Evolutionary conservation across 2,797 vertebrate genomes (phyloP).

Genomic region (Micromesistius poutassou): DNA sequence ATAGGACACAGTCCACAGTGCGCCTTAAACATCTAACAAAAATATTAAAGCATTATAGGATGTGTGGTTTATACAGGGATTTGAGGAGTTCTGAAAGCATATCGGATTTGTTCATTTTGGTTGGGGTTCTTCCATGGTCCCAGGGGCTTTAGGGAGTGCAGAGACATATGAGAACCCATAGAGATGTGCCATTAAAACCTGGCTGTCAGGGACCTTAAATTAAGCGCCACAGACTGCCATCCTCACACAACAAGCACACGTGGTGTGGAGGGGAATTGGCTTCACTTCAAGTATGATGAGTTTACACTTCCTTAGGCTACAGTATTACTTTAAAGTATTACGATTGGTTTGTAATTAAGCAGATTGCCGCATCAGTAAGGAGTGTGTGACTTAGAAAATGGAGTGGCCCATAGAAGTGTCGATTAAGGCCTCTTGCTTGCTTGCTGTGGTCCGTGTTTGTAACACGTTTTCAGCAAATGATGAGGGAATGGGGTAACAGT

Average conservation of each 20-base stretch:
- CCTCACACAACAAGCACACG: not conserved
- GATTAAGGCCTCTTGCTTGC: not conserved
- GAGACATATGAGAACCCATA: too few relatives aligned
- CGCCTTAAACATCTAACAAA: too few relatives aligned
- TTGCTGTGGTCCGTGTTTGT: not conserved
- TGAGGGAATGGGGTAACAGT: not conserved
- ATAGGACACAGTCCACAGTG: not conserved
- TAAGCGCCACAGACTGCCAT: too few relatives aligned
- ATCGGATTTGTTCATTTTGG: not conserved
- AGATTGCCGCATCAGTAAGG: not conserved
- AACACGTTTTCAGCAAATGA: not conserved
- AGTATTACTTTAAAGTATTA: not conserved
- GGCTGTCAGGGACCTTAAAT: too few relatives aligned
- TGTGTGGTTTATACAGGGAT: not conserved
- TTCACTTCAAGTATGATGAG: not conserved
- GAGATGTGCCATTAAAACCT: too few relatives aligned
- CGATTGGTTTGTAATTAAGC: not conserved
- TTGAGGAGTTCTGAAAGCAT: not conserved
- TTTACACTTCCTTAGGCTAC: not conserved
- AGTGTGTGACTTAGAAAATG: not conserved
- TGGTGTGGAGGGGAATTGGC: not conserved
- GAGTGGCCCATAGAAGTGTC: not conserved
- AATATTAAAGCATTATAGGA: not conserved
- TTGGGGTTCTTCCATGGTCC: too few relatives aligned
- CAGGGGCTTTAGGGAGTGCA: too few relatives aligned